These are phyloP conservation scores for Xenus cinereus DNA, from an alignment of 2,113 vertebrate genomes.

Conservation along the genomic window DNA sequence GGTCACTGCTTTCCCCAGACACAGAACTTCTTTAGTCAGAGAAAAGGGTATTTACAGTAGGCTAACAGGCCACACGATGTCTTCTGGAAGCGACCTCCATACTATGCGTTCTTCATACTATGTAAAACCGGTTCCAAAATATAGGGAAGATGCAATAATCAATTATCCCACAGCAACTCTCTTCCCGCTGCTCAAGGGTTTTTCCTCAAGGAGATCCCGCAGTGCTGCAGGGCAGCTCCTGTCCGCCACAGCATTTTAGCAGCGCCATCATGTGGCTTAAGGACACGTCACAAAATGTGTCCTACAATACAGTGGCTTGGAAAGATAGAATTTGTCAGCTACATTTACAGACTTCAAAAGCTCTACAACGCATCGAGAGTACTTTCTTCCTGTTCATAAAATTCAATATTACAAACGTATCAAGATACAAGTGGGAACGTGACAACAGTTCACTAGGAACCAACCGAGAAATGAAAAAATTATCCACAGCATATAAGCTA, in stretches of 20 bases:
- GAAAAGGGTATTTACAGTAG: background rate
- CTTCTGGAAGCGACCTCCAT: background rate
- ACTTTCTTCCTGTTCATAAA: background rate
- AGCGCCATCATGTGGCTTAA: conserved; percentile 19
- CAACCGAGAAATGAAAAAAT: background rate
- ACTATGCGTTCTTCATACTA: background rate
- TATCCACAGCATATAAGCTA: background rate
- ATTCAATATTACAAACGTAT: background rate
- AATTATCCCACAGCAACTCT: background rate
- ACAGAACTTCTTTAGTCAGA: background rate
- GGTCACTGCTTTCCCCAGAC: background rate
- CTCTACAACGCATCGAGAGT: background rate
- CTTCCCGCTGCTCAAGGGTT: accelerated
- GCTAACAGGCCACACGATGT: background rate
- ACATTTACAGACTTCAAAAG: background rate
- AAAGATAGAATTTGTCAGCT: background rate
- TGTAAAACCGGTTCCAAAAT: background rate
- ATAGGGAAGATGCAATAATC: background rate
- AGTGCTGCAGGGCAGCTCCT: background rate
- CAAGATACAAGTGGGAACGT: background rate
- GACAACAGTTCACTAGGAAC: background rate
- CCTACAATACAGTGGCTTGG: accelerated
- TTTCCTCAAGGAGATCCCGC: background rate
- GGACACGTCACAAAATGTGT: background rate
- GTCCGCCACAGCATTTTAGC: background rate